phyloP scores from a whole-genome alignment of 2,797 vertebrate genomes.

The Tarsius wallacei region DNA sequence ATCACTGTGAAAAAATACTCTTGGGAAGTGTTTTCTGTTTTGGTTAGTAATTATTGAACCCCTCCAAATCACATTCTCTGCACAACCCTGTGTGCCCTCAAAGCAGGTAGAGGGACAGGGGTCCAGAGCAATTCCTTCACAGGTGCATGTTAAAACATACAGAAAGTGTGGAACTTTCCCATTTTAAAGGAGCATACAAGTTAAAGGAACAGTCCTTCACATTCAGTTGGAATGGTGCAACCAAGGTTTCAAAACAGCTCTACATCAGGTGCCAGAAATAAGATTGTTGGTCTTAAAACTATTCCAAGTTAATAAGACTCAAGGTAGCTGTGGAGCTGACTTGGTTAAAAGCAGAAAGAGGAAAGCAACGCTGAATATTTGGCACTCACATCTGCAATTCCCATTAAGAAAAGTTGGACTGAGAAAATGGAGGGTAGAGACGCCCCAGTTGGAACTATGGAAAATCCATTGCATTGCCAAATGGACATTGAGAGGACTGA shows the following conservation, averaged over 20 bases:
- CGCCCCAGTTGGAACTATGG: rapidly evolving
- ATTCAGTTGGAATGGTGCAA: rapidly evolving
- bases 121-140: background rate
- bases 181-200: rapidly evolving
- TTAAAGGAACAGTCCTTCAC: background rate
- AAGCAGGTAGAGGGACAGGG: background rate
- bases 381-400: rapidly evolving
- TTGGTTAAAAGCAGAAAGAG: background rate
- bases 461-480: rapidly evolving
- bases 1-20: rapidly evolving
- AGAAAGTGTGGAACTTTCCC: background rate
- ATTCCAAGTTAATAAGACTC: rapidly evolving
- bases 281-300: background rate
- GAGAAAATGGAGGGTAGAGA: too few relatives aligned
- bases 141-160: background rate
- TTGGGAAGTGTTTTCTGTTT: background rate
- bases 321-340: rapidly evolving
- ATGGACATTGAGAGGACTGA: rapidly evolving
- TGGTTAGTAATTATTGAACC: rapidly evolving
- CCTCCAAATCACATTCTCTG: rapidly evolving
- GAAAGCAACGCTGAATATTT: rapidly evolving
- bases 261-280: background rate
- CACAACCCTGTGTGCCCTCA: background rate
- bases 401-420: background rate
- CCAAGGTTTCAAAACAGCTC: background rate